Base-by-base conservation (phyloP, 2,113 vertebrate species). In the Hoplias malabaricus region DNA sequence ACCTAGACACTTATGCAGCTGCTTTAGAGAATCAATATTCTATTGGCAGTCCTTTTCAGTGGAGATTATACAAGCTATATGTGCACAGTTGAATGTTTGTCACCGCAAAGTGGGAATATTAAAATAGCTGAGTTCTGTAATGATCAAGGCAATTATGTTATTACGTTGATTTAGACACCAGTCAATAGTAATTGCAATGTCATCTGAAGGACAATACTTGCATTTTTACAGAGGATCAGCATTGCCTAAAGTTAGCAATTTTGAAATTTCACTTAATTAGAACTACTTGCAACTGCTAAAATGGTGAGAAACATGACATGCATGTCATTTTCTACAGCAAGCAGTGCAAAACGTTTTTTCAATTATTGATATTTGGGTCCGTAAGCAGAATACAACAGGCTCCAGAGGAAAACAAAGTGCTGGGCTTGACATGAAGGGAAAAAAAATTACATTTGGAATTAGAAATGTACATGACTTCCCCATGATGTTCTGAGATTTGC, bases 401-500 rank as follows among this genome's bases (percentile, higher is more conserved):
- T 73, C 31, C 21, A 25, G 4, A 78, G 54, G 36, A n/a, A 73
- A 14, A 33, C 13, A 27, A 75, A 69, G 53, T 38, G 43, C 31
- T 1, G 73, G 66, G 43, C 61, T 73, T 40, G 75, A 69, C 63
- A 29, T 46, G 9, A 63, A 67, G 34, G 63, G 68, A 53, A 40
- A 68, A 79, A 40, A 43, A 33, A 65, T 36, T 48, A 34, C 31
- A 48, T 77, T 73, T 65, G n/a, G 46, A 76, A 69, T 69, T 69
- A 40, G 31, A 75, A 56, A 29, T 36, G 56, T 43, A 29, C 66
- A 67, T 33, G 70, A 74, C 63, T 40, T 70, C 19, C 31, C 29
- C 50, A 69, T 21, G 48, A 33, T 38, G 36, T 34, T 34, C 27
- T 46, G 63, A 56, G 74, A 77, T 78, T 70, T 40, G 16, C 73